Conservation (phyloP, 2,888 invertebrate genomes). For the Aleiodes leptofemur region DNA sequence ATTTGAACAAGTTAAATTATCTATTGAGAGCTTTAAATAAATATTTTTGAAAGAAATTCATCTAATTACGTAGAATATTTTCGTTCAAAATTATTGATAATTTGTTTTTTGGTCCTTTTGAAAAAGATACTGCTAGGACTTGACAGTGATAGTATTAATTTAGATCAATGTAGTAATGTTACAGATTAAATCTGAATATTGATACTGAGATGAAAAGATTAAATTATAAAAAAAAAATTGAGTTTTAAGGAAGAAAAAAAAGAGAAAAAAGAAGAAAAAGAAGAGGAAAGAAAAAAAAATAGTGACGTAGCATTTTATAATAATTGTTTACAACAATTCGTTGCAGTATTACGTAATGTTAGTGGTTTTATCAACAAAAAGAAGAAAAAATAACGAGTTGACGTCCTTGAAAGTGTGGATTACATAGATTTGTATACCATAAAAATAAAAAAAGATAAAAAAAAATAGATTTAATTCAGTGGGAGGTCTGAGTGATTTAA, state of each 20-base stretch:
- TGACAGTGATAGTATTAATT: slow-evolving; percentile 46
- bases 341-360: slow-evolving; percentile 57
- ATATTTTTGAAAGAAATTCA: slow-evolving; percentile 12
- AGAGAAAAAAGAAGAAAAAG: slow-evolving; percentile 44
- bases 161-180: slow-evolving; percentile 46
- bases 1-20: slow-evolving; percentile 26
- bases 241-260: slow-evolving; percentile 41
- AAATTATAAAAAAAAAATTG: slow-evolving; percentile 29
- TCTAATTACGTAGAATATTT: slow-evolving; percentile 36
- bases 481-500: slow-evolving; percentile 26
- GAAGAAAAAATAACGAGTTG: slow-evolving; percentile 34
- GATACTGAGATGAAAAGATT: slow-evolving; percentile 20
- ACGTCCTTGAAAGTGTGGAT: slow-evolving; percentile 30
- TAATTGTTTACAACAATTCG: slow-evolving; percentile 56
- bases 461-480: slow-evolving; percentile 15
- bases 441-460: slow-evolving; percentile 15
- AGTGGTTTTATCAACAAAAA: slow-evolving; percentile 38
- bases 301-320: slow-evolving; percentile 56
- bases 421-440: slow-evolving; percentile 43
- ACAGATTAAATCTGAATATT: slow-evolving; percentile 29
- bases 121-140: slow-evolving; percentile 37
- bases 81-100: slow-evolving; percentile 34
- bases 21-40: slow-evolving; percentile 27
- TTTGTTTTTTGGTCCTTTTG: slow-evolving; percentile 34
- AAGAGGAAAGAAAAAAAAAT: slow-evolving; percentile 45